A percentile compares a stretch with the other conserved stretches of the same genome.
phyloP scores from a whole-genome alignment of 1,140 invertebrate genomes.

The Solenopsis invicta region DNA sequence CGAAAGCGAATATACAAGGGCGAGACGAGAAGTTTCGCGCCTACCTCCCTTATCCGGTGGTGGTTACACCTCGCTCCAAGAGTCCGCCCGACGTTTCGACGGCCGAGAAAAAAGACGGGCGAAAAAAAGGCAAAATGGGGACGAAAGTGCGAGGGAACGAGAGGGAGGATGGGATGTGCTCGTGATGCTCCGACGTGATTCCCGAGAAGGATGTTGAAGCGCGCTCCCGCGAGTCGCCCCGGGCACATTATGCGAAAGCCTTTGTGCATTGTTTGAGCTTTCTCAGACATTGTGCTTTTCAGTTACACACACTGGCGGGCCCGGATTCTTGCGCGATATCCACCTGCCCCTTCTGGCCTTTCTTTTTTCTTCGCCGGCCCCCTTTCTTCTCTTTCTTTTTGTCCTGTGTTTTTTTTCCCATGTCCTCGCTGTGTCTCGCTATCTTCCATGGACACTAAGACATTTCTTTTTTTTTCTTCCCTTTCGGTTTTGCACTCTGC shows the following conservation, averaged over 20 bases:
- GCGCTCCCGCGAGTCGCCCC: slow-evolving; percentile 74
- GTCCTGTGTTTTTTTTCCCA: background rate
- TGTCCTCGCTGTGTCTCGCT: slow-evolving; percentile 1
- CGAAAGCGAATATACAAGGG: slow-evolving; percentile 7
- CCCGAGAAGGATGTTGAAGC: slow-evolving; percentile 66
- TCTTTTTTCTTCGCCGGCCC: slow-evolving; percentile 22
- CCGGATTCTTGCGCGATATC: slow-evolving; percentile 78
- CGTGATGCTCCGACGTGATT: slow-evolving; percentile 54
- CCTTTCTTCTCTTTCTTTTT: background rate
- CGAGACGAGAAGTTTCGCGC: slow-evolving; percentile 35
- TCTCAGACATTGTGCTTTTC: slow-evolving; percentile 82
- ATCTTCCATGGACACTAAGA: slow-evolving; percentile 12
- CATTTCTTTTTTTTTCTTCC: background rate
- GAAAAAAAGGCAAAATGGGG: background rate
- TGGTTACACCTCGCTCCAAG: background rate
- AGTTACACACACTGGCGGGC: slow-evolving; percentile 72
- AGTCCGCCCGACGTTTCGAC: slow-evolving; percentile 26
- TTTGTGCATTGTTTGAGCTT: slow-evolving; percentile 85
- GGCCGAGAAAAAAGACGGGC: slow-evolving; percentile 15
- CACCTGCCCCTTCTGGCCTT: slow-evolving; percentile 60
- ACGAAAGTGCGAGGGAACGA: background rate
- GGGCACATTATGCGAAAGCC: slow-evolving; percentile 80
- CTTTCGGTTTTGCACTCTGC: background rate
- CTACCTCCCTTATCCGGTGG: background rate
- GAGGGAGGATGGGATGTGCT: slow-evolving; percentile 13